Conservation (phyloP, 2,113 vertebrate genomes). For the Plecturocebus donacophilus region DNA sequence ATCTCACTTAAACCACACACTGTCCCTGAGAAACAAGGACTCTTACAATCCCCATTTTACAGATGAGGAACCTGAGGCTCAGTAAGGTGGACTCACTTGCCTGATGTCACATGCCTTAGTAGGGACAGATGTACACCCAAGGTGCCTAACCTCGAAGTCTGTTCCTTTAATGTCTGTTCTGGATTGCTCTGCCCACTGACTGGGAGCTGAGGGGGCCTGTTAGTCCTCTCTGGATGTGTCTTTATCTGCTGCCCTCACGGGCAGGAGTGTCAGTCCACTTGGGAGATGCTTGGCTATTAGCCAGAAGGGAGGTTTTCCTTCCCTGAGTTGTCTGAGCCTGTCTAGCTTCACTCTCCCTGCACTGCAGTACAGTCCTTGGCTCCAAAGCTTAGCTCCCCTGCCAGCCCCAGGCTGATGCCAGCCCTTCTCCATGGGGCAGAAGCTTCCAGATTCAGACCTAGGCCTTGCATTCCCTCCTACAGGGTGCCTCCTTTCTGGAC, state of each 20-base stretch:
- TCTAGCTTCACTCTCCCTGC: not conserved
- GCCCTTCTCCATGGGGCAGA: not conserved
- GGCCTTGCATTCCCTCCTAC: not conserved
- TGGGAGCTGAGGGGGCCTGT: not conserved
- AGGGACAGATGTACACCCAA: not conserved
- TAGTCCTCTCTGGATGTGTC: not conserved
- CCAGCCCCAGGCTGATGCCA: constrained; percentile 24
- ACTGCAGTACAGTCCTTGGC: constrained; percentile 57
- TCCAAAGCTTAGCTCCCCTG: constrained; percentile 23
- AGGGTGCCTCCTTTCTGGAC: not conserved
- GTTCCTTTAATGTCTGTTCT: not conserved
- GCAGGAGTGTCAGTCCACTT: not conserved
- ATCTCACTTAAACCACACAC: not conserved
- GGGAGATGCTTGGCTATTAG: not conserved
- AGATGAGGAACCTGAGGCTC: not conserved
- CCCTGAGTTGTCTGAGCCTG: not conserved
- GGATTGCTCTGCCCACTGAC: not conserved
- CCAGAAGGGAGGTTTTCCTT: not conserved
- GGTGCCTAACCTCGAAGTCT: not conserved
- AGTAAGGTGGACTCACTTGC: not conserved
- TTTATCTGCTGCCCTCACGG: not conserved
- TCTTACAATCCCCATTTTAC: not conserved
- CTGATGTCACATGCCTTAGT: not conserved
- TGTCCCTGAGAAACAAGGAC: not conserved
- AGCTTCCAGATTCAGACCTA: constrained; percentile 22